Base-by-base conservation (phyloP, 2,797 vertebrate species). In the Cephalopachus bancanus region DNA sequence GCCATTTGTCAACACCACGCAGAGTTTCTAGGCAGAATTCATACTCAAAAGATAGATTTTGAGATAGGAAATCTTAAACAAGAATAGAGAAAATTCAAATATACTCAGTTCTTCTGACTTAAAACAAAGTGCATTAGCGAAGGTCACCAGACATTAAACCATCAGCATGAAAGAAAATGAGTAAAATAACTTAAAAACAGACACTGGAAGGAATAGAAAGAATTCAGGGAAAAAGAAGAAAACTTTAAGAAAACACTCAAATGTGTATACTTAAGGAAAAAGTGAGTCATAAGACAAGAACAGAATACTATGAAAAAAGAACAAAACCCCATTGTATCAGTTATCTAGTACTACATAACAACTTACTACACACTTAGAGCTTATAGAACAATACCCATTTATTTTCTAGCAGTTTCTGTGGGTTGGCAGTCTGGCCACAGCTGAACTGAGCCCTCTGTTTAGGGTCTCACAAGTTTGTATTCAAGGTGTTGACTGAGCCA, bases 211-310 rank as follows among this genome's bases (percentile, higher is more conserved):
- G 83, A 87, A 83, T 4, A 95, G 26, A 64, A 19, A 60, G 74
- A 74, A 79, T 83, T 60, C 28, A 75, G 20, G 20, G 28, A 79
- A 59, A 90, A 91, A 91, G 69, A 20, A 65, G 55, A 75, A 96
- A 92, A 57, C 3, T 51, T 75, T 7, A 24, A 24, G 57, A 64
- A 75, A 92, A 60, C 4, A n/a, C 37, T 78, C 5, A 83, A 92
- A 51, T 76, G 8, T 26, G 19, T 92, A 33, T 71, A 37, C 10
- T 71, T 94, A 44, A 44, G 80, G 5, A 16, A 78, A 92, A 78
- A 7, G 9, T 44, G 30, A 74, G 26, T 64, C 30, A n/a, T 53
- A 60, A 93, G 57, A 90, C 14, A 85, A 78, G n/a, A 92, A 94
- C 3, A 93, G 19, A 7, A 30, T 74, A 22, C 20, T 55, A 67